Evolutionary conservation across 37 sponge, comb jelly and placozoan genomes (phyloP).

Genomic region (Axinella damicornis): DNA sequence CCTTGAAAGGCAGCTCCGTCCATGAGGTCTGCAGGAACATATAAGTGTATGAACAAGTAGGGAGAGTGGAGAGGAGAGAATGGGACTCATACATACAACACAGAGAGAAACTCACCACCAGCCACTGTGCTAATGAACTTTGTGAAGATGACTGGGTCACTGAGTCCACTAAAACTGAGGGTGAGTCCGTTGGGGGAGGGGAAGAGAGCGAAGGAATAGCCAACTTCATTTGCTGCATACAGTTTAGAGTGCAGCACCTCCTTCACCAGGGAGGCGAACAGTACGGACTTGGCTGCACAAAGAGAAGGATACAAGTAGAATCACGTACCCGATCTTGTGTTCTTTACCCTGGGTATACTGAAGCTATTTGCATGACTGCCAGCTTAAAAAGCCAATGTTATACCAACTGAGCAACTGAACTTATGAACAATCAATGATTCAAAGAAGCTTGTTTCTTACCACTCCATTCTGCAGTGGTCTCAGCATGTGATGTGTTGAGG

Average conservation of each 20-base stretch:
- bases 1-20: background rate
- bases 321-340: no score
- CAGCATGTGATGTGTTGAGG: conserved; percentile 1
- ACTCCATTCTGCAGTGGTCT: conserved; percentile 11
- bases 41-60: background rate
- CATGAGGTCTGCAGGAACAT: background rate
- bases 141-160: conserved; percentile 52
- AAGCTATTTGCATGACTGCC: no score
- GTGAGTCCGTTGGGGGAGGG: conserved; percentile 43
- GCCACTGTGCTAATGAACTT: conserved; percentile 12
- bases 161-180: conserved; percentile 67
- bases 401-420: no score
- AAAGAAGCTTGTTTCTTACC: conserved; percentile 24
- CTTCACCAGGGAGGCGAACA: background rate
- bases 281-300: no score
- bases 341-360: no score
- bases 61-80: background rate
- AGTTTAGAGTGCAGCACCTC: conserved; percentile 5
- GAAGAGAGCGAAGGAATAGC: conserved; percentile 26
- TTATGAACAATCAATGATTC: no score
- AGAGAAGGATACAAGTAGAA: no score
- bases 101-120: conserved; percentile 40
- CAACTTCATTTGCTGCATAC: conserved; percentile 49
- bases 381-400: no score
- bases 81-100: no score